Base-by-base conservation (phyloP, 2,797 vertebrate genomes). In the Lophius americanus region DNA sequence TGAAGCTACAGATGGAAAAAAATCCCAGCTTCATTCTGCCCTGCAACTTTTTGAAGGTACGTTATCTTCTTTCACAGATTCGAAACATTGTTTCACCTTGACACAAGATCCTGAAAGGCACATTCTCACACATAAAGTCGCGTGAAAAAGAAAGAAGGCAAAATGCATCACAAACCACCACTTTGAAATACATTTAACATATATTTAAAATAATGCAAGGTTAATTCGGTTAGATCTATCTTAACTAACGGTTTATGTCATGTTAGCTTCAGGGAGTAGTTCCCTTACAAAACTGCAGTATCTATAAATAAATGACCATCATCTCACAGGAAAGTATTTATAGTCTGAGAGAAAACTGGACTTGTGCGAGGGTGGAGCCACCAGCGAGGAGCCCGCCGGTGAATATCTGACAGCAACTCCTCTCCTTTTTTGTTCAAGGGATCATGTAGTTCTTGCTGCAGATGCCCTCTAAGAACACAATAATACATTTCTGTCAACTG, bases 1-100 rank as follows among this genome's bases (percentile, higher is more conserved):
- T 57, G 6, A 67, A 72, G 41, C 48, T 52, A 39, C 8, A 51
- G 51, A 69, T 46, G 10, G 54, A 65, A 72, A 64, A 54, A 13
- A n/a, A 36, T 35, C 64, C 64, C 56, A 70, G 37, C 12, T 13
- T 58, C 3, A 35, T 56, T 12, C 48, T 52, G 54, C 35, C 23
- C 48, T 62, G 23, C 7, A 1, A 37, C 11, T 41, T 39, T 52
- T 35, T 73, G 51, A 56, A 42, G 36, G n/a, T 2, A n/a, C 33
- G 50, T 38, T 61, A 9, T 57, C 7, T 64, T 60, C 36, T 53
- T 56, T 35, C 38, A 33, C 4, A 65, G 42, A 56, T 46, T 13
- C 39, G 9, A 53, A 11, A 65, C 23, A 38, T 50, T 32, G 47
- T 23, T 67, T 38, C 38, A 47, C 59, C 52, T 52, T n/a, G n/a